Percentiles rank a stretch among this genome's conserved stretches.
Evolutionary conservation across 2,113 vertebrate species (phyloP).

Genomic region (Heterochromis multidens): DNA sequence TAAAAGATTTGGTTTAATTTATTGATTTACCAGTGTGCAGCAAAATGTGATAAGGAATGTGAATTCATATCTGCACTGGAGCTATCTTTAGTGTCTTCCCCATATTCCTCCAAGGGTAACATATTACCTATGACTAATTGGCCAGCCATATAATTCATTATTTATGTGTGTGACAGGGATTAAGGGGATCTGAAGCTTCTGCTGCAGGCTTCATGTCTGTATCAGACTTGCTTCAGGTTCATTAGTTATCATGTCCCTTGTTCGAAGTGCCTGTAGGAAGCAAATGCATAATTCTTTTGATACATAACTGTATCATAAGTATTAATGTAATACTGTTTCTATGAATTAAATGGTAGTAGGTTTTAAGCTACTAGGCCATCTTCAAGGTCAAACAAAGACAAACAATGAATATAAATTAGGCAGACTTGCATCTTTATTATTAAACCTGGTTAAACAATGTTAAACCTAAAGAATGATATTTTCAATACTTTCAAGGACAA

Average conservation of each 20-base stretch:
- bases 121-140: conserved; percentile 34
- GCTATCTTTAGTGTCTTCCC: neutral
- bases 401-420: no score
- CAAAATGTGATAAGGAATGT: neutral
- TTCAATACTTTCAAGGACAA: neutral
- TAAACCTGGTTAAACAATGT: neutral
- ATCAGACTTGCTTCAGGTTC: neutral
- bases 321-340: neutral
- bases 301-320: neutral
- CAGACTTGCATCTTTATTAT: no score
- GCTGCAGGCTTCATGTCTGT: neutral
- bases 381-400: neutral
- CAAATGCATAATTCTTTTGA: neutral
- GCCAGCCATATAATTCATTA: conserved; percentile 14
- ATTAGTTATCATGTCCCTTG: neutral
- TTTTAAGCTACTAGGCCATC: neutral
- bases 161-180: conserved; percentile 6
- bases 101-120: conserved; percentile 3
- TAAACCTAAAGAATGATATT: neutral
- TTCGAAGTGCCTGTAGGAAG: neutral
- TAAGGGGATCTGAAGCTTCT: neutral
- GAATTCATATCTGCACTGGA: neutral
- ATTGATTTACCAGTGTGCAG: neutral
- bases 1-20: neutral
- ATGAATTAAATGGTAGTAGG: neutral